Conservation (phyloP, 1,140 invertebrate genomes). For the Oryctes rhinoceros region DNA sequence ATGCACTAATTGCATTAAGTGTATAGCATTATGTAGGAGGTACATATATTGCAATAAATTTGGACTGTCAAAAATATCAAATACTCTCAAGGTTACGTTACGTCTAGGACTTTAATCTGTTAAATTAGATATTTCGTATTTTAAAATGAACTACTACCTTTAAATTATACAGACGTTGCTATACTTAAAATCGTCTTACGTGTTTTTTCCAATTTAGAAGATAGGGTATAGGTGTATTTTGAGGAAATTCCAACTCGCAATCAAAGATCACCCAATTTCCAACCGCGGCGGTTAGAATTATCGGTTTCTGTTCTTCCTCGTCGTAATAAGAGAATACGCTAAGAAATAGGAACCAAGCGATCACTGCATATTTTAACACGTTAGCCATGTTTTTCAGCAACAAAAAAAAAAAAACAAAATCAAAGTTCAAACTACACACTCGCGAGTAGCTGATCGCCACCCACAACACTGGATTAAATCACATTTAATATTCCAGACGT, state of each 20-base stretch:
- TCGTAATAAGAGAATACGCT: slow-evolving; percentile 45
- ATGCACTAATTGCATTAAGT: background rate
- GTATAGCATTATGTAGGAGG: background rate
- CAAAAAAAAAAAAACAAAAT: background rate
- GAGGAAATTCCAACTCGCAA: slow-evolving; percentile 90
- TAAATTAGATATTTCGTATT: background rate
- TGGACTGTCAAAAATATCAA: background rate
- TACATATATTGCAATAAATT: background rate
- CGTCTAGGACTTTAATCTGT: background rate
- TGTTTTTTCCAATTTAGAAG: slow-evolving; percentile 91
- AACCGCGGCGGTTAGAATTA: slow-evolving; percentile 78
- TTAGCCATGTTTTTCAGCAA: background rate
- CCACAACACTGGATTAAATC: slow-evolving; percentile 23
- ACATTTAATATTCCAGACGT: slow-evolving; percentile 18
- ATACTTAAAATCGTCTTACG: slow-evolving; percentile 64
- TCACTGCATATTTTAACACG: background rate
- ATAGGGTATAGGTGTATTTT: slow-evolving; percentile 86
- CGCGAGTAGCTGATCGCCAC: slow-evolving; percentile 48
- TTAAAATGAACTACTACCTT: background rate
- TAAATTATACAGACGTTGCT: background rate
- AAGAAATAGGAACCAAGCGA: slow-evolving; percentile 11
- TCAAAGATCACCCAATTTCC: slow-evolving; percentile 88
- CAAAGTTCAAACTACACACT: background rate
- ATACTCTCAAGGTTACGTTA: background rate
- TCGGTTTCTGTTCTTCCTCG: slow-evolving; percentile 69